phyloP scores from a whole-genome alignment of 37 sponge, comb jelly and placozoan species.

The Geodia barretti region DNA sequence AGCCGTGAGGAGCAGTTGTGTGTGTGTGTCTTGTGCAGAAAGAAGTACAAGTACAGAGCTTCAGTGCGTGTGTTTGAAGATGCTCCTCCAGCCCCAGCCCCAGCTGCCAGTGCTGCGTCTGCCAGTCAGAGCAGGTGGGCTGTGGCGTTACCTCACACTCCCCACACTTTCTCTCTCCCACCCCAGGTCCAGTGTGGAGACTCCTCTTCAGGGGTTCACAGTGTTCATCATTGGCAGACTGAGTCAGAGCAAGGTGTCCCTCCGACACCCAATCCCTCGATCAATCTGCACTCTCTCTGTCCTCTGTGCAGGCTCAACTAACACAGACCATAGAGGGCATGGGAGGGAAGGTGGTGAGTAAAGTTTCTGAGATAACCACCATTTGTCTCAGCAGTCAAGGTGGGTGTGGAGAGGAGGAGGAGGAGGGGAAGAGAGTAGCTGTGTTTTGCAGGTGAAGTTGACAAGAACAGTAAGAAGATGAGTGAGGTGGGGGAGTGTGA shows the following conservation, averaged over 20 bases:
- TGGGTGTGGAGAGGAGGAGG: background rate
- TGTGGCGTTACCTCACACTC: background rate
- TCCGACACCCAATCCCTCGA: background rate
- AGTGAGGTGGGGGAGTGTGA: constrained; percentile 57
- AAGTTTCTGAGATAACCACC: constrained; percentile 40
- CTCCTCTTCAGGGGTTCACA: constrained; percentile 66
- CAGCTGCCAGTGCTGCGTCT: constrained; percentile 1
- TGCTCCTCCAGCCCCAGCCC: constrained; percentile 8
- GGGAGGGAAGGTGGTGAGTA: constrained; percentile 68
- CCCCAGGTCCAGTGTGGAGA: constrained; percentile 9
- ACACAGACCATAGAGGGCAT: constrained; percentile 36
- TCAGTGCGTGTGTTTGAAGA: constrained; percentile 56
- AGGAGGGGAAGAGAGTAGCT: background rate
- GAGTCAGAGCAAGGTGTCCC: constrained; percentile 40
- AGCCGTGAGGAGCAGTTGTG: background rate
- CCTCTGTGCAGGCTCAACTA: constrained; percentile 29
- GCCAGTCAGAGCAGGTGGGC: constrained; percentile 14
- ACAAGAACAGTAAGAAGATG: constrained; percentile 76
- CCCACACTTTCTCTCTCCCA: background rate
- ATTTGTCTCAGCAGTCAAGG: constrained; percentile 75
- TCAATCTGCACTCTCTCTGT: background rate
- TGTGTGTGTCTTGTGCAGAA: constrained; percentile 34
- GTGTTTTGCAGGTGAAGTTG: constrained; percentile 61
- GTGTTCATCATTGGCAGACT: constrained; percentile 77
- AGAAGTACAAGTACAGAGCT: constrained; percentile 54